Evolutionary conservation across 1,140 invertebrate genomes (phyloP), one percentile per base, ranked within the genome.

Genomic region (Zaprionus taronus): DNA sequence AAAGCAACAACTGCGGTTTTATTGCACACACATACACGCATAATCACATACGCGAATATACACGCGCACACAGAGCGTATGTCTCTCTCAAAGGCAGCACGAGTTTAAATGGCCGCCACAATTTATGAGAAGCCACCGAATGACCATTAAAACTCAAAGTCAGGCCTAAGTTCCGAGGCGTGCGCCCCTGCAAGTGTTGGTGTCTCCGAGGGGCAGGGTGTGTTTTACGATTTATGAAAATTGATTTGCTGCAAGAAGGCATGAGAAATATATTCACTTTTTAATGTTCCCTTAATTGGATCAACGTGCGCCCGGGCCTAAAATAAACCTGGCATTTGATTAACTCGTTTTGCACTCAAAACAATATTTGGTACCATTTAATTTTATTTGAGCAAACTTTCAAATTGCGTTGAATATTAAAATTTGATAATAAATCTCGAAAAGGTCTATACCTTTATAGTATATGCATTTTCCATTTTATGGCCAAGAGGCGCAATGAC

Each of bases 211-310:
- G 73, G 78, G 57, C 74, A 47, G 31, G 70, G 64, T 6, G 38
- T 49, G 34, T 53, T 84, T 84, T 74, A 89, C 78, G 84, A 84
- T 81, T 87, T 89, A 87, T 87, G 81, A 79, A 89, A 84, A 87
- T 87, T 89, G 84, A 87, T 87, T 89, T 49, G 61, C 67, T 38
- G 41, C 64, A 70, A 53, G 67, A n/a, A 41, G 57, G 67, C 60
- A 63, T 51, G 56, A 36, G 71, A 69, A 73, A 68, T 70, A 49
- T 68, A 70, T 64, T 75, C 69, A 22, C 62, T 38, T 47, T 77
- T 73, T 81, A 72, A 82, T 85, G 77, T 57, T 56, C 38, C 49
- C 76, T 69, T 77, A 87, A 85, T 73, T 72, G 49, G 55, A 75
- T 75, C 49, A 62, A 70, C 41, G 47, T 69, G 51, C 20, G 20